Percentiles rank a stretch among this genome's conserved stretches.
Conservation (phyloP, 2,113 vertebrate species). For the Bothrops jararaca region DNA sequence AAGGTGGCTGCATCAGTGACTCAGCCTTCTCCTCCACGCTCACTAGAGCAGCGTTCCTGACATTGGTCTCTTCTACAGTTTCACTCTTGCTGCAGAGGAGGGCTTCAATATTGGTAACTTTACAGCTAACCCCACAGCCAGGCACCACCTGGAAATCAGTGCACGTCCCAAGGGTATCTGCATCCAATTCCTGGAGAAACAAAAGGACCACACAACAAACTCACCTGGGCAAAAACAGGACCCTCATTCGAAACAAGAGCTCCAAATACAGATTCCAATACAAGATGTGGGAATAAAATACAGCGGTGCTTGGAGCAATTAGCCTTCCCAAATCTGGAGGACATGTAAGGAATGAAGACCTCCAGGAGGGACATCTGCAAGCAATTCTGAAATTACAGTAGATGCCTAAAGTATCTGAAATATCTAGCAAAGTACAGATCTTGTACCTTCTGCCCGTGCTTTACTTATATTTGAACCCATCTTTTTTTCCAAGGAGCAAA, state of each 20-base stretch:
- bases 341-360: neutral
- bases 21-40: slow-evolving; percentile 75
- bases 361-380: neutral
- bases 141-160: slow-evolving; percentile 93
- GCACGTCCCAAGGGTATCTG: slow-evolving; percentile 86
- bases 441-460: neutral
- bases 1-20: slow-evolving; percentile 65
- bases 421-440: neutral
- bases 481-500: neutral
- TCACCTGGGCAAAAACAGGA: neutral
- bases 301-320: neutral
- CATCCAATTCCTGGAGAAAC: slow-evolving; percentile 79
- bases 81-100: slow-evolving; percentile 75
- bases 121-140: slow-evolving; percentile 92
- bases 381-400: neutral
- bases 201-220: neutral
- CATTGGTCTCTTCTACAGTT: slow-evolving; percentile 80
- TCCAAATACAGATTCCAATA: neutral
- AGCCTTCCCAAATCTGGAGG: neutral
- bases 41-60: slow-evolving; percentile 81
- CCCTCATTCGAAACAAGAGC: neutral
- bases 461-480: neutral
- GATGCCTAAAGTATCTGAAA: neutral
- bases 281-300: neutral
- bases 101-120: slow-evolving; percentile 86